These are phyloP conservation scores for Monochamus alternatus DNA, from an alignment of 2,888 invertebrate genomes.

Conservation along the genomic window DNA sequence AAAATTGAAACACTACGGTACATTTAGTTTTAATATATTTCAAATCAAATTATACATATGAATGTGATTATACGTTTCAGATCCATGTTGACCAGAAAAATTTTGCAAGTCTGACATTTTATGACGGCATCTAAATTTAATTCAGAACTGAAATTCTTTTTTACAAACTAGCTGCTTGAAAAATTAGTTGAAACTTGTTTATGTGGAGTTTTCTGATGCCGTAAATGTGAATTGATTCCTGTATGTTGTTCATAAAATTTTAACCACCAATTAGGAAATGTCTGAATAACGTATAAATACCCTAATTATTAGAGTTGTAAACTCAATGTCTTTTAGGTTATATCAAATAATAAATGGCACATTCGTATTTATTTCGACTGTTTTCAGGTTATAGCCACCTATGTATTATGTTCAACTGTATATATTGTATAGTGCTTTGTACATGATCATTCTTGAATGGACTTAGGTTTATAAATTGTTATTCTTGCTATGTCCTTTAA, in stretches of 20 bases:
- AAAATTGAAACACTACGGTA: too few species aligned
- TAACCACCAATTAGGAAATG: conserved; percentile 11
- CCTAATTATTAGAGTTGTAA: conserved; percentile 10
- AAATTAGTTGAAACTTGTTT: background rate
- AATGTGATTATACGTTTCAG: too few species aligned
- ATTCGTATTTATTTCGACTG: conserved; percentile 5
- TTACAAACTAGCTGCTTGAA: too few species aligned
- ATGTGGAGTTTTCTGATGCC: too few species aligned
- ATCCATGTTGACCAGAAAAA: too few species aligned
- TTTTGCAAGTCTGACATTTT: too few species aligned
- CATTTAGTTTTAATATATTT: too few species aligned
- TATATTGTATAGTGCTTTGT: conserved; percentile 75
- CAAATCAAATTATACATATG: too few species aligned
- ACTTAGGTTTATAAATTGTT: conserved; percentile 64
- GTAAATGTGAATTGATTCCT: background rate
- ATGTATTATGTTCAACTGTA: conserved; percentile 64
- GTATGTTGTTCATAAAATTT: conserved; percentile 1
- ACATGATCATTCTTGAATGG: conserved; percentile 74
- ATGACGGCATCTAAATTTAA: too few species aligned
- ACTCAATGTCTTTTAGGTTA: conserved; percentile 13
- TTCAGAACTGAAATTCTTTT: too few species aligned
- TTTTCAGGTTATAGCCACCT: conserved; percentile 26
- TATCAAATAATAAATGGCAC: background rate
- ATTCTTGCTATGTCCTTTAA: conserved; percentile 62
- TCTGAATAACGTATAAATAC: conserved; percentile 11